Base-by-base conservation (phyloP, 2,797 vertebrate species). In the Odontamblyopus lacepedii region DNA sequence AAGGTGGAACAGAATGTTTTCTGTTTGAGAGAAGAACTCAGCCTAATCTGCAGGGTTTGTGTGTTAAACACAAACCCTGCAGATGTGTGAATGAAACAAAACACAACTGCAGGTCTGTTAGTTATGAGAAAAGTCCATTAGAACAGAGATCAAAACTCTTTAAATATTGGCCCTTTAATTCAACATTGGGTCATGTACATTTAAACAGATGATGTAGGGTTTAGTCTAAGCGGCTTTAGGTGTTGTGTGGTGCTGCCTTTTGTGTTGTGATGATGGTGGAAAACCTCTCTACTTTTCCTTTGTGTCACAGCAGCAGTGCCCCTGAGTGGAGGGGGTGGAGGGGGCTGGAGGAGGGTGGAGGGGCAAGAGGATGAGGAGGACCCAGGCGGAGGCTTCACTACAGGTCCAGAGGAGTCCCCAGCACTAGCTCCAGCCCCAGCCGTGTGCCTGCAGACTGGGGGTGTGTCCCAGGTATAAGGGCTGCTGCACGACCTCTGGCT, bases 221-320 rank as follows among this genome's bases (percentile, higher is more conserved):
- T 3, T 23, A 23, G 23, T 23, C 53, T n/a, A 3, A 23, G 53
- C 6, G n/a, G 19, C 64, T 27, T 53, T 15, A 51, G 16, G 69
- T 50, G 63, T 32, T 50, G 63, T 32, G 18, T 57, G 50, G 68
- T 82, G 76, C 77, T 83, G 74, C 77, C 59, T 66, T 76, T 78
- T 85, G 83, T 81, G 79, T 83, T 81, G 84, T 85, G 79, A 11
- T 85, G 87, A 11, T 85, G 87, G 87, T 92, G 90, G 92, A 91
- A 93, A 92, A 92, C 74, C 77, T 82, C 84, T 89, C 83, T 84
- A 86, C 76, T 92, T 91, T 89, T 92, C 91, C 90, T 91, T 73
- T 89, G 88, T 91, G 88, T 91, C 89, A 90, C 89, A 76, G 72
- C 66, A 13, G 75, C n/a, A 27, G 53, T 67, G 81, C 86, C 87